These are phyloP conservation scores for Mesembrinibis cayennensis DNA, from an alignment of 2,113 vertebrate species.

Conservation along the genomic window DNA sequence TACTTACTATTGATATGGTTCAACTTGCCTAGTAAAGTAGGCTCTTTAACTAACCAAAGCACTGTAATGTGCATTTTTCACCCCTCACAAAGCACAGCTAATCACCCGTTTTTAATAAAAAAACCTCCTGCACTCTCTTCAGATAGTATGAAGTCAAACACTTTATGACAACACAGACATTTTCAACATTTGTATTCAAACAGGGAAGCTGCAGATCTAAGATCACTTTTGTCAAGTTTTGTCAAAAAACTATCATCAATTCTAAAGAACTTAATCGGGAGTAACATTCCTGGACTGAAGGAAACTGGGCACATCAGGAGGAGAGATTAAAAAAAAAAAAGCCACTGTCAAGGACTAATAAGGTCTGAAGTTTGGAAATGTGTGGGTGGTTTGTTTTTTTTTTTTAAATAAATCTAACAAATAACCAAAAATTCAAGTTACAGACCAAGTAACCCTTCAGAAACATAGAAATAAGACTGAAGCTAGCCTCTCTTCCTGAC, in stretches of 20 bases:
- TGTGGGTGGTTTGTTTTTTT: no score
- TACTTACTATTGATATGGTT: not conserved
- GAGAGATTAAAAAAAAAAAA: not conserved
- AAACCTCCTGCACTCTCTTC: not conserved
- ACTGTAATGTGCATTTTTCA: not conserved
- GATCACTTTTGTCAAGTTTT: not conserved
- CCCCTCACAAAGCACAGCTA: not conserved
- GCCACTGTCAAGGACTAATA: not conserved
- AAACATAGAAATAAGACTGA: not conserved
- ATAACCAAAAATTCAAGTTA: not conserved
- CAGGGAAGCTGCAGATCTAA: not conserved
- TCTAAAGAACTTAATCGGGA: not conserved
- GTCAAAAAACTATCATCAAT: not conserved
- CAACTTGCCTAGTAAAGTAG: not conserved
- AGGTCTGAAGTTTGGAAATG: not conserved
- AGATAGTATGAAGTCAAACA: not conserved
- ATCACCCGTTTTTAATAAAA: not conserved
- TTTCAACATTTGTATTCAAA: not conserved
- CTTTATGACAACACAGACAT: accelerated
- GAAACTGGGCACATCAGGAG: accelerated
- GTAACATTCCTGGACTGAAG: not conserved
- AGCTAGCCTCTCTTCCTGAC: not conserved
- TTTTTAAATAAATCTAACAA: not conserved
- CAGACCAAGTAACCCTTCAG: not conserved
- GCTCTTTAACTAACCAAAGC: not conserved